A percentile compares a stretch with the other conserved stretches of the same genome.
Evolutionary conservation across 2,888 invertebrate genomes (phyloP).

Genomic region (Zelleria hepariella): DNA sequence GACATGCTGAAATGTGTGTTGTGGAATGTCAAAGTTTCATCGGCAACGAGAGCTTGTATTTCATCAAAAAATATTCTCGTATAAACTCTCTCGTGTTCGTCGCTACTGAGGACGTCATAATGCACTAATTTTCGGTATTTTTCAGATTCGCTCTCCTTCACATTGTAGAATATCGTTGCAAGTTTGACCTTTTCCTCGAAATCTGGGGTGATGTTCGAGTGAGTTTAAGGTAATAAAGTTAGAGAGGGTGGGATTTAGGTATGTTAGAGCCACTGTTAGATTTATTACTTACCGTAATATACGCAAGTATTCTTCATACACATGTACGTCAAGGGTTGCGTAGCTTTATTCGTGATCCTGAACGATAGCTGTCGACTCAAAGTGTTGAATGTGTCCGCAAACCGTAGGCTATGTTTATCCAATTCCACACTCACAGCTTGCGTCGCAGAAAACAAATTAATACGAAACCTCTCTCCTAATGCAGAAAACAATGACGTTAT

Average conservation of each 20-base stretch:
- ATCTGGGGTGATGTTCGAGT: constrained; percentile 27
- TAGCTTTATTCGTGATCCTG: constrained; percentile 69
- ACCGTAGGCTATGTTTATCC: constrained; percentile 59
- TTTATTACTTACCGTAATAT: constrained; percentile 42
- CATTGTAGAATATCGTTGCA: constrained; percentile 42
- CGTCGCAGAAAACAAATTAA: constrained; percentile 54
- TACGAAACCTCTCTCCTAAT: constrained; percentile 62
- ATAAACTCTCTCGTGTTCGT: constrained; percentile 55
- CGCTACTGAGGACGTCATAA: constrained; percentile 52
- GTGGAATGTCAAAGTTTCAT: constrained; percentile 45
- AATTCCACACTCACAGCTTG: constrained; percentile 60
- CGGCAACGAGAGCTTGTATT: constrained; percentile 52
- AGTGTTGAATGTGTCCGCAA: constrained; percentile 73
- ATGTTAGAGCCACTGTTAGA: too few relatives aligned
- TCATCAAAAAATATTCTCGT: constrained; percentile 59
- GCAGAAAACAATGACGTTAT: background rate
- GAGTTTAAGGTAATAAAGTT: background rate
- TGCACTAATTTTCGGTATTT: constrained; percentile 47
- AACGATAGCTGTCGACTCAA: constrained; percentile 64
- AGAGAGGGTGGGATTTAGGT: too few relatives aligned
- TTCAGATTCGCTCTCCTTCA: constrained; percentile 44
- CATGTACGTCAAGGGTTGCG: constrained; percentile 63
- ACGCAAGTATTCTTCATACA: constrained; percentile 70
- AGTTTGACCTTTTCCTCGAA: constrained; percentile 57
- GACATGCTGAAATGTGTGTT: constrained; percentile 62